Evolutionary conservation across 2,797 vertebrate genomes (phyloP).

Genomic region (Labroides dimidiatus): DNA sequence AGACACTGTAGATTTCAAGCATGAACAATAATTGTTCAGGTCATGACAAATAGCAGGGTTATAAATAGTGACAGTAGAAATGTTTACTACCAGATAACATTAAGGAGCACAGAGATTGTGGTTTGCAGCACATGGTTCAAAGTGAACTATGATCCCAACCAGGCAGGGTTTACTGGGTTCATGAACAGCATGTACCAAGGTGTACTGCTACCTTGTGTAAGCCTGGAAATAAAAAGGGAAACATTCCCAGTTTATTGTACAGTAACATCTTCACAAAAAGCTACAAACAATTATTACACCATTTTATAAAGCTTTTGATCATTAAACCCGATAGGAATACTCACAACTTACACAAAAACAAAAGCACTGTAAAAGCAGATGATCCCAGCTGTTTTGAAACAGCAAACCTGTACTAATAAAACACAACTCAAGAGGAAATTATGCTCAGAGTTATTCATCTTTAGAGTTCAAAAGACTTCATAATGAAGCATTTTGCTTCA

Average conservation of each 20-base stretch:
- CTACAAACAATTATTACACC: not conserved
- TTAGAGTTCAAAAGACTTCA: constrained; percentile 24
- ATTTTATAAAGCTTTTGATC: not conserved
- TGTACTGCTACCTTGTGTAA: constrained; percentile 1
- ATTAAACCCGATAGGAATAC: not conserved
- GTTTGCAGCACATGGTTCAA: constrained; percentile 13
- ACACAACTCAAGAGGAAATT: constrained; percentile 12
- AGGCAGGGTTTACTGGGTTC: too few species aligned
- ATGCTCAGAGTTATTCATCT: constrained; percentile 1
- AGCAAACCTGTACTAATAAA: not conserved
- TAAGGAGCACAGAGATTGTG: constrained; percentile 24
- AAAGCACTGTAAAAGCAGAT: not conserved
- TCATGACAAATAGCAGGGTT: constrained; percentile 38
- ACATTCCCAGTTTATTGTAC: not conserved
- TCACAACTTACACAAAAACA: not conserved
- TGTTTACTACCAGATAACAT: constrained; percentile 42
- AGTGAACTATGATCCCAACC: not conserved
- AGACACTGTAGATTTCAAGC: constrained; percentile 24
- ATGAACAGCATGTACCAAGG: not conserved
- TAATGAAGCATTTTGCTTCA: constrained; percentile 23
- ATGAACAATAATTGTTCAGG: constrained; percentile 18
- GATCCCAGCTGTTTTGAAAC: not conserved
- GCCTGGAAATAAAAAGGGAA: not conserved
- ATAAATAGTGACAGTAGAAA: constrained; percentile 50
- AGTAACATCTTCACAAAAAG: not conserved